Percentiles rank a stretch among this genome's conserved stretches.
Evolutionary conservation across 2,113 vertebrate genomes (phyloP).

Genomic region (Syngnathus typhle): DNA sequence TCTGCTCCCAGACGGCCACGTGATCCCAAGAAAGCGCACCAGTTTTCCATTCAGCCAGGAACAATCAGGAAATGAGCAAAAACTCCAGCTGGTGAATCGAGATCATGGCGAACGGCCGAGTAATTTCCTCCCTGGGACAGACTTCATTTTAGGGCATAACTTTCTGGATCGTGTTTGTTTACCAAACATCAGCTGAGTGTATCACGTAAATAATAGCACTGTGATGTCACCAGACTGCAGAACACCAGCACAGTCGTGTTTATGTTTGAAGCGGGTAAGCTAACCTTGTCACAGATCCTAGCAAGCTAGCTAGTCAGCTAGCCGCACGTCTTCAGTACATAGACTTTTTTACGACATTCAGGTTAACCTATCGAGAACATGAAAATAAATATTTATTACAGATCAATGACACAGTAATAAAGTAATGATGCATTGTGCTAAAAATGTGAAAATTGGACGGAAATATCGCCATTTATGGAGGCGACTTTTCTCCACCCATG

Average conservation of each 20-base stretch:
- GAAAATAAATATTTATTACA: background rate
- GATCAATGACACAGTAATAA: no score
- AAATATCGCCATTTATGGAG: no score
- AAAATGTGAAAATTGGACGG: no score
- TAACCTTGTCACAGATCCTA: no score
- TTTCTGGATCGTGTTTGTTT: constrained; percentile 53
- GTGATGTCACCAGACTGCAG: background rate
- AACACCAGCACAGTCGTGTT: no score
- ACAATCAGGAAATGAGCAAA: constrained; percentile 59
- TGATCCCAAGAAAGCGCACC: constrained; percentile 29
- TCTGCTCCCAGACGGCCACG: constrained; percentile 17
- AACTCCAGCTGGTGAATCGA: constrained; percentile 45
- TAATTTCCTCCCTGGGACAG: constrained; percentile 34
- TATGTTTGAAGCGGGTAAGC: no score
- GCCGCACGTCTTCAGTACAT: no score
- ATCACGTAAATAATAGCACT: background rate
- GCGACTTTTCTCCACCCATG: background rate
- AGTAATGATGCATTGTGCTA: background rate
- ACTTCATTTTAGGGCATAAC: constrained; percentile 42
- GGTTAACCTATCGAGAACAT: no score
- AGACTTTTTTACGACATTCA: no score
- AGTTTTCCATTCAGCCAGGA: constrained; percentile 30
- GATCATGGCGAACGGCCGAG: constrained; percentile 44
- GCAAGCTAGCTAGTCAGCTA: no score
- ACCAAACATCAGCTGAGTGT: background rate